Evolutionary conservation across 1,140 invertebrate species (phyloP), one percentile per base, ranked within the genome.

Genomic region (Xylocopa sonorina): DNA sequence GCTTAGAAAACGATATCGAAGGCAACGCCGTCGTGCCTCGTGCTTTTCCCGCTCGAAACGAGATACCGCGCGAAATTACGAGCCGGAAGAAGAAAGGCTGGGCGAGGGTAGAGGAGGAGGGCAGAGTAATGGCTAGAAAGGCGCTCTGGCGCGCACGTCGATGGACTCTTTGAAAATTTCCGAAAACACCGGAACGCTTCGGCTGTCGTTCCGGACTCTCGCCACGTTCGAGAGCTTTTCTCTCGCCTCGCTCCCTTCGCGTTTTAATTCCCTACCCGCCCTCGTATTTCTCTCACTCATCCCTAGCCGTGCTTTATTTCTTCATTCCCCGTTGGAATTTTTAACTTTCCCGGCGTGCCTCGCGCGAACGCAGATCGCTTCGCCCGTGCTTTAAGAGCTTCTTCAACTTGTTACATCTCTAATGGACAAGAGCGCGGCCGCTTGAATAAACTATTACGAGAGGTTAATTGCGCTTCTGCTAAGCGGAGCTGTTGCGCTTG

Each of bases 121-220:
- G 34, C 57, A 18, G 72, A 29, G 55, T 53, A 77, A 68, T 29
- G 64, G 48, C 27, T 55, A n/a, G 58, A 82, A 71, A 82, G 64
- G 75, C 32, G 66, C 76, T 81, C 46, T 64, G 72, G 76, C 16
- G 63, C 75, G 77, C 63, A 62, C 50, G 63, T 57, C 29, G 34
- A 48, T 73, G 62, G 64, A 66, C 71, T 62, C 72, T 80, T 55
- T 77, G 75, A 84, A 86, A 77, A 82, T 86, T 84, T 87, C n/a
- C 76, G 82, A 63, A 82, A 87, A 87, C 80, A 77, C 75, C 71
- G 66, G 62, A 29, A 58, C 66, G 38, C 32, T 69, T 27, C 38
- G 34, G 27, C 50, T 16, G 63, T 76, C 41, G 62, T 76, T 68
- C 51, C 63, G 29, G 34, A 76, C 63, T 41, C 53, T 74, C 57